Base-by-base conservation (phyloP, 2,797 vertebrate species). In the Meda fulgida region DNA sequence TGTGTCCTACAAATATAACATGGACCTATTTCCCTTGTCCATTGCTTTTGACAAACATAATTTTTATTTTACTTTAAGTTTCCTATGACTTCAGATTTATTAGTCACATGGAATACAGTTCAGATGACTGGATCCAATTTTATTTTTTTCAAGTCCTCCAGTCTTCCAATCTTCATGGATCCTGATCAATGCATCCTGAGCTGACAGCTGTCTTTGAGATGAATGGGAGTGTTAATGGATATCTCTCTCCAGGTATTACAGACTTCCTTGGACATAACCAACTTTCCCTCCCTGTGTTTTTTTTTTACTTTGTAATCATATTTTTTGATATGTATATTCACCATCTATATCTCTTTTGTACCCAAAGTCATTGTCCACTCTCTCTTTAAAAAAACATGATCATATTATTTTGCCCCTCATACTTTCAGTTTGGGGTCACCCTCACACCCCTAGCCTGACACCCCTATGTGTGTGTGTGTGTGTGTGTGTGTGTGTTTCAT, bases 371-470 rank as follows among this genome's bases (percentile, higher is more conserved):
- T 77, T 58, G 58, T n/a, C 21, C 19, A 53, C 21, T n/a, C 10
- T 76, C 31, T 58, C 21, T 58, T 58, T 58, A 16, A 7, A 36
- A n/a, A 7, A 36, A 58, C 29, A 51, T n/a, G 38, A 70, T n/a
- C 23, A n/a, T n/a, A 38, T 38, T 77, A 36, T 26, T 58, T 58
- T 60, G 23, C 1, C 36, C 19, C 72, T 53, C n/a, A 13, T 26
- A 5, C 53, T 6, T 26, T 77, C 4, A 1, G 7, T 58, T 36
- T 77, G 71, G 91, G 90, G n/a, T 93, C 91, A 92, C 90, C 91
- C 90, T 91, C 89, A 85, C 4, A 86, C 87, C 84, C 88, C 87
- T 89, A 82, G 67, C 84, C 87, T 90, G 90, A 87, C 92, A 80
- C 91, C 86, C 90, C 88, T 90, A 89, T 31, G 46, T 51, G 43